Percentiles rank a stretch among this genome's conserved stretches.
phyloP scores from a whole-genome alignment of 2,797 vertebrate species.

The Danionella dracula region DNA sequence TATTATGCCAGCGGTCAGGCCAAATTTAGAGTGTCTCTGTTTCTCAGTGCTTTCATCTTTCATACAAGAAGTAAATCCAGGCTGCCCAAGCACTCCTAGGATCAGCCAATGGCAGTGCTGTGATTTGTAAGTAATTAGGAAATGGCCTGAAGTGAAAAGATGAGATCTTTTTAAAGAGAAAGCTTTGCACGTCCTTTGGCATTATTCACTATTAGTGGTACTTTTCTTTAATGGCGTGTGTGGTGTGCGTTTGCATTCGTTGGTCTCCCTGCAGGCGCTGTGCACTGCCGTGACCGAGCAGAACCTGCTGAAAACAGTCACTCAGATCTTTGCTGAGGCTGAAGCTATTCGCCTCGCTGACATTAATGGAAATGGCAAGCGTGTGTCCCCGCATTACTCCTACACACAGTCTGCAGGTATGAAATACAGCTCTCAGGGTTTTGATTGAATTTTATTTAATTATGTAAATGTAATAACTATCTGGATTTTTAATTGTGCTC shows the following conservation, averaged over 20 bases:
- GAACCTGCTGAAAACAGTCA: slow-evolving; percentile 83
- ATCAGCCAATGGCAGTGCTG: slow-evolving; percentile 13
- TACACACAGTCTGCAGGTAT: slow-evolving; percentile 54
- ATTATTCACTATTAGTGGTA: slow-evolving; percentile 32
- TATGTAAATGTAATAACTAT: too few relatives aligned
- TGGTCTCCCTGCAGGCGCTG: slow-evolving; percentile 65
- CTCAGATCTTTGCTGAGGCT: slow-evolving; percentile 82
- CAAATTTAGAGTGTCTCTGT: slow-evolving; percentile 16
- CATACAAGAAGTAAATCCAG: slow-evolving; percentile 7
- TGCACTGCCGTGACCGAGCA: slow-evolving; percentile 84
- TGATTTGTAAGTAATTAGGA: slow-evolving; percentile 21
- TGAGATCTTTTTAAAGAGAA: not conserved
- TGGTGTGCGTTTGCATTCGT: too few relatives aligned
- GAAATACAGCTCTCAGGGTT: not conserved
- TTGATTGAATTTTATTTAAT: too few relatives aligned
- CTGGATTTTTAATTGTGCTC: too few relatives aligned
- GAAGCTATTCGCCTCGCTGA: slow-evolving; percentile 50
- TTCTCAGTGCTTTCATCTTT: slow-evolving; percentile 6
- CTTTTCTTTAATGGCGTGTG: slow-evolving; percentile 11
- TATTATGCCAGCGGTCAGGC: slow-evolving; percentile 18
- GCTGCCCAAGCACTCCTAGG: not conserved
- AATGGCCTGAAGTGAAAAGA: slow-evolving; percentile 10
- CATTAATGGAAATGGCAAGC: slow-evolving; percentile 49
- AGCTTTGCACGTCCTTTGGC: slow-evolving; percentile 21
- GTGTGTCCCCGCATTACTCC: slow-evolving; percentile 15